A percentile compares a stretch with the other conserved stretches of the same genome.
Conservation (phyloP, 2,113 vertebrate species). For the Acrocephalus kingi region DNA sequence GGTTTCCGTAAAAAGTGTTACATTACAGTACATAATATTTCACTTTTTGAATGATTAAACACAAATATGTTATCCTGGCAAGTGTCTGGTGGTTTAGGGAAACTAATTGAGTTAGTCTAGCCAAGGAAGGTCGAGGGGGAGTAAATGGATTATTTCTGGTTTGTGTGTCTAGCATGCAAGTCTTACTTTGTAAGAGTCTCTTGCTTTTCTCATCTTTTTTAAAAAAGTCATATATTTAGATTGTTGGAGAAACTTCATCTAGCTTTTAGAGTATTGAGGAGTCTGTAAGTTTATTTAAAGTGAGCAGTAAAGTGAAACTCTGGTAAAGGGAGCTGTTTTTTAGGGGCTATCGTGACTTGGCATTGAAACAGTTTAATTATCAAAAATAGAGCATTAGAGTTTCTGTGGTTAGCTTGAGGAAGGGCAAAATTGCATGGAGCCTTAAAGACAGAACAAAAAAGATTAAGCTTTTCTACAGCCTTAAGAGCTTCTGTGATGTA, state of each 20-base stretch:
- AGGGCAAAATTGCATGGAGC: not conserved
- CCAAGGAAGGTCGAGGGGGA: not conserved
- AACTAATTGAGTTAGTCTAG: slow-evolving; percentile 40
- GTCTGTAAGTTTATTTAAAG: not conserved
- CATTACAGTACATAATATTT: slow-evolving; percentile 38
- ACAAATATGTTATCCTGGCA: slow-evolving; percentile 52
- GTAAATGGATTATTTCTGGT: slow-evolving; percentile 50
- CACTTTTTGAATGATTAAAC: slow-evolving; percentile 63
- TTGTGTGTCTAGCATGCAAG: not conserved
- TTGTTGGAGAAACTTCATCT: not conserved
- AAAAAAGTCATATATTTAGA: not conserved
- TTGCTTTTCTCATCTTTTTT: not conserved
- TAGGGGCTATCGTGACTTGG: not conserved
- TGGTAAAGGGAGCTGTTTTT: not conserved
- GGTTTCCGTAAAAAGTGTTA: slow-evolving; percentile 35
- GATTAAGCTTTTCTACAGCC: not conserved
- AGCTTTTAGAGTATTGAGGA: not conserved
- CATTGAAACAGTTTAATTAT: slow-evolving; percentile 4
- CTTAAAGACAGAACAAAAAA: not conserved
- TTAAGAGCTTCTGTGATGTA: not conserved
- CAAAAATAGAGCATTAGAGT: not conserved
- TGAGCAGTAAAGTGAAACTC: not conserved
- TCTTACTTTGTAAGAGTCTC: not conserved
- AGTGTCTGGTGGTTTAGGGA: slow-evolving; percentile 22
- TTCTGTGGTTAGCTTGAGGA: not conserved